Evolutionary conservation across 2,113 vertebrate species (phyloP), one percentile per base, ranked within the genome.

Genomic region (Stegostoma tigrinum): DNA sequence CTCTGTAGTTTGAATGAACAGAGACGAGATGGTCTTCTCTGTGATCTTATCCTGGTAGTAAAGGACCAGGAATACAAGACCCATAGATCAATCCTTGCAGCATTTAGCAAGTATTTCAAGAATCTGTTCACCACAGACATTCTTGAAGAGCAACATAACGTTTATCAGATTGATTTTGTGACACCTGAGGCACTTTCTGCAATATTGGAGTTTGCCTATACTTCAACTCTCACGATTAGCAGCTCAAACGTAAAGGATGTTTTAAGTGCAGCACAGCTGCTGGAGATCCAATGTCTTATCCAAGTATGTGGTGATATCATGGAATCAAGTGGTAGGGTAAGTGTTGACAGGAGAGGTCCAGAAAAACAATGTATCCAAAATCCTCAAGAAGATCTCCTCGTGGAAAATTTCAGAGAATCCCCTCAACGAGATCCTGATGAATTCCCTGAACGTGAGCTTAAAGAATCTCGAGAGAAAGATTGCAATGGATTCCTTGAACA

Each of bases 51-150:
- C 91, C 98, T 99, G 96, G 98, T 99, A 52, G 99, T 99, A 0
- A 98, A 98, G 24, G 98, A 99, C 97, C 99, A 99, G 97, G 98
- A 99, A 96, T 99, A 99, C 97, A 98, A 98, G 95, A 99, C 99
- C 6, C 99, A 99, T 96, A 98, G 98, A 96, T 99, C 99, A 0
- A 98, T 99, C 17, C 98, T 99, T 96, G 99, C 99, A 0, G 99
- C 99, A 96, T 99, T 99, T 97, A 99, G 99, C 97, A 98, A 99
- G 96, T 99, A 99, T 96, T 99, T 99, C 96, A 99, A 99, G 97
- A 99, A 99, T 97, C 99, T 99, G 96, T 99, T 99, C 97, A 99
- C 99, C 0, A 98, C 99, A 0, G 98, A 98, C 96, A 98, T 98
- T 72, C 97, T 98, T 70, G 97, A 97, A 0, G 98, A 98, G 96